A percentile compares a stretch with the other conserved stretches of the same genome.
Conservation (phyloP, 2,797 vertebrate species). For the Tinamus major region DNA sequence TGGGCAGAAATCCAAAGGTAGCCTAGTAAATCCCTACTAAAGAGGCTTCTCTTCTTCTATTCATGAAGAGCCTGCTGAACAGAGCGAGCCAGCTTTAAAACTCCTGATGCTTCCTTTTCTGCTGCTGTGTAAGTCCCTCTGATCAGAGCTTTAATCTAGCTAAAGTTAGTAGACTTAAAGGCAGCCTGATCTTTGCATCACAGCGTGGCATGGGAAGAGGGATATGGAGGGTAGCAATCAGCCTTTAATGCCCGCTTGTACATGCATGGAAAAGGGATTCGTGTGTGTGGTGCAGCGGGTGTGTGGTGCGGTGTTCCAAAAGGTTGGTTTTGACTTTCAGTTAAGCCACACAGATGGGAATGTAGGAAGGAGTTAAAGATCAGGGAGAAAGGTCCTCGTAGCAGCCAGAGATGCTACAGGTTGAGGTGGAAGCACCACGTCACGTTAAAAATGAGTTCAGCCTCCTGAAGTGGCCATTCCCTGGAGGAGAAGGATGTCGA, state of each 20-base stretch:
- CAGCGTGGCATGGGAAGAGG: not conserved
- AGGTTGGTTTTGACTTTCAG: not conserved
- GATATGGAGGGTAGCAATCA: accelerated
- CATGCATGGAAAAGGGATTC: not conserved
- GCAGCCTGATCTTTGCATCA: not conserved
- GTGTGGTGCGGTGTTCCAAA: accelerated
- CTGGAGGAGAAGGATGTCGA: not conserved
- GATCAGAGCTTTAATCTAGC: constrained; percentile 44
- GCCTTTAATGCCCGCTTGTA: accelerated
- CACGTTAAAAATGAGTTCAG: not conserved
- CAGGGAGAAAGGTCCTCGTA: accelerated
- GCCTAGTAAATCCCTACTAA: constrained; percentile 45
- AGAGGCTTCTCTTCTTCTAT: constrained; percentile 40
- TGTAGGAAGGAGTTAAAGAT: not conserved
- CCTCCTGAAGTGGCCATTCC: not conserved
- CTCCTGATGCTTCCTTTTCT: not conserved
- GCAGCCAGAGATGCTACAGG: not conserved
- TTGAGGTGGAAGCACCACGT: accelerated
- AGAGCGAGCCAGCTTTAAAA: not conserved
- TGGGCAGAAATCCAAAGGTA: constrained; percentile 29
- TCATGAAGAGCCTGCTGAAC: not conserved
- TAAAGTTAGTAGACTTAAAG: not conserved
- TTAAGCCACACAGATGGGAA: not conserved
- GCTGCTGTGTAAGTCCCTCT: not conserved
- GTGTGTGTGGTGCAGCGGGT: accelerated